Evolutionary conservation across 92 coral and sea anemone species (phyloP).

Genomic region (Zoanthus gigantus): DNA sequence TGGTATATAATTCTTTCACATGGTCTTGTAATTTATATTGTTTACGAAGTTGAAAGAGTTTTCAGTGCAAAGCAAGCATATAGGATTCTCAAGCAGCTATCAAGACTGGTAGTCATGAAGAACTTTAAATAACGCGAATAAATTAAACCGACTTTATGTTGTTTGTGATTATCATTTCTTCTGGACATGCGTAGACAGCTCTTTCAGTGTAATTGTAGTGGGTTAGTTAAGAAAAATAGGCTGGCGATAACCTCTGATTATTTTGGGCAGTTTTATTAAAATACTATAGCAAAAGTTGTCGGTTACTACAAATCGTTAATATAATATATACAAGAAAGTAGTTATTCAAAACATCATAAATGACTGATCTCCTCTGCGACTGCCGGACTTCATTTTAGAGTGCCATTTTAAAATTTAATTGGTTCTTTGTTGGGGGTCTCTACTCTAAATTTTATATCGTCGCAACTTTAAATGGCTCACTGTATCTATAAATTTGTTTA

Average conservation of each 20-base stretch:
- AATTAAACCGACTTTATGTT: constrained; percentile 26
- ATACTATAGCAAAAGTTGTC: background rate
- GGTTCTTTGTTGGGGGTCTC: no score
- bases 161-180: background rate
- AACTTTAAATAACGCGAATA: constrained; percentile 28
- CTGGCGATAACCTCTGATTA: background rate
- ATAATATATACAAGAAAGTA: no score
- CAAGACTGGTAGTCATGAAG: background rate
- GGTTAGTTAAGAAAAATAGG: background rate
- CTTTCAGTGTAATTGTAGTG: background rate
- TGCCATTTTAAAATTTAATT: no score
- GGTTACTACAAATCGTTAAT: background rate
- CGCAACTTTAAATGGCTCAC: no score
- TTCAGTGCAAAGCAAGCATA: constrained; percentile 9
- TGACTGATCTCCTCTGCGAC: no score
- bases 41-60: constrained; percentile 61
- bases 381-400: no score
- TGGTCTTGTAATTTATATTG: constrained; percentile 92
- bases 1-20: constrained; percentile 93
- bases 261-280: background rate
- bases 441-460: no score
- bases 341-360: no score
- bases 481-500: no score
- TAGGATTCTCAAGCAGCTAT: constrained; percentile 8
- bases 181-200: background rate